Conservation (phyloP, 2,797 vertebrate species). For the Crocidura indochinensis region DNA sequence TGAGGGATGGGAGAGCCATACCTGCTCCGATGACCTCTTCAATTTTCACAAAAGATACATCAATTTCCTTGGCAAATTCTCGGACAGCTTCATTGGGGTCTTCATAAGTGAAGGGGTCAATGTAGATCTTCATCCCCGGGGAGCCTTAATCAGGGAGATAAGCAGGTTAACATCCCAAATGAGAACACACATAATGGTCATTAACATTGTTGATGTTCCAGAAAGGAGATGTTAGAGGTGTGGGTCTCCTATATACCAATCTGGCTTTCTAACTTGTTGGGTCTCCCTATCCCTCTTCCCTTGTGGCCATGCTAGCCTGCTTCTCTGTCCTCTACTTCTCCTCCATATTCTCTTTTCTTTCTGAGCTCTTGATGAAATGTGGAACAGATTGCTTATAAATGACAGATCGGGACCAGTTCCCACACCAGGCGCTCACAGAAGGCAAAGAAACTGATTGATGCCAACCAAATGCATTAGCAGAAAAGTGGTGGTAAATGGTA, state of each 20-base stretch:
- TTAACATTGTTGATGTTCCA: background rate
- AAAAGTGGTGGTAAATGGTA: slow-evolving; percentile 86
- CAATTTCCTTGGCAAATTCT: slow-evolving; percentile 99
- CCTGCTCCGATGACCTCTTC: slow-evolving; percentile 99
- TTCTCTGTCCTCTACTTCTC: slow-evolving; percentile 78
- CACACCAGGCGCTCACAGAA: slow-evolving; percentile 76
- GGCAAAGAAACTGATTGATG: slow-evolving; percentile 86
- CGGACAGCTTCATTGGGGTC: slow-evolving; percentile 98
- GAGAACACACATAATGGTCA: slow-evolving; percentile 56
- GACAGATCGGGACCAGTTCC: slow-evolving; percentile 87
- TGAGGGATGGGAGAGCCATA: slow-evolving; percentile 84
- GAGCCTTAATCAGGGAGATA: slow-evolving; percentile 92
- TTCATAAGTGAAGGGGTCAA: slow-evolving; percentile 99
- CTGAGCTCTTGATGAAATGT: slow-evolving; percentile 82
- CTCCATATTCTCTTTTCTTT: slow-evolving; percentile 69
- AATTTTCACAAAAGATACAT: slow-evolving; percentile 99
- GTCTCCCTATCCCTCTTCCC: background rate
- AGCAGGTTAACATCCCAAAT: slow-evolving; percentile 74
- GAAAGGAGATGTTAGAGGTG: background rate
- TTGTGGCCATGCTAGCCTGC: slow-evolving; percentile 12
- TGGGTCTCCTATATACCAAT: background rate
- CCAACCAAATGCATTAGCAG: slow-evolving; percentile 88
- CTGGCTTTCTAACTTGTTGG: background rate
- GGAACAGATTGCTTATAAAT: slow-evolving; percentile 86
- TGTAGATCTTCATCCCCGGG: slow-evolving; percentile 99